Conservation (phyloP, 2,888 invertebrate species). For the Rotaria sp. region DNA sequence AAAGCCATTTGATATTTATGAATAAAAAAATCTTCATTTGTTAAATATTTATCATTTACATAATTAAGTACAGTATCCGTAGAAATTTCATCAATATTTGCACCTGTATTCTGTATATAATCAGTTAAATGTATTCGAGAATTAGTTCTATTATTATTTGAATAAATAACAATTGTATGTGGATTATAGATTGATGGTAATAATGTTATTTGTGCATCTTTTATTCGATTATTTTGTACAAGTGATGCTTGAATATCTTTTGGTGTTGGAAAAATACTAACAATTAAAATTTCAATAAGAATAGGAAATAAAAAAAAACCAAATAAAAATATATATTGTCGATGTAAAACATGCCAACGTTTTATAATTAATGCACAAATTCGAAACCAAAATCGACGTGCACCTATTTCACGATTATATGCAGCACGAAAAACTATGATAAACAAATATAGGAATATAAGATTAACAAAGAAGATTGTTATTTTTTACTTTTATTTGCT, state of each 20-base stretch:
- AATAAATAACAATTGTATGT: background rate
- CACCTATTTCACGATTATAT: background rate
- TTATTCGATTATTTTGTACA: background rate
- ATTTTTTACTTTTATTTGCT: background rate
- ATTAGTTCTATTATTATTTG: background rate
- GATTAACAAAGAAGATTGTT: no score
- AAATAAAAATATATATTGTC: background rate
- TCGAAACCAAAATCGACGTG: background rate
- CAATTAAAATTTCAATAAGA: background rate
- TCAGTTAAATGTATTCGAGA: background rate
- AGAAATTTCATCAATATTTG: background rate
- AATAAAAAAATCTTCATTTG: background rate
- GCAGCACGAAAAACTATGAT: background rate
- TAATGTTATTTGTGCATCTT: background rate
- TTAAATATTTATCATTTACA: background rate
- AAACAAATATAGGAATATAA: no score
- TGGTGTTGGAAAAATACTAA: background rate
- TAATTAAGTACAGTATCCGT: background rate
- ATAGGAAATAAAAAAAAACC: background rate
- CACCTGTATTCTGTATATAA: background rate
- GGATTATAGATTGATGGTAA: slow-evolving; percentile 16
- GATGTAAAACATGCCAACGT: background rate
- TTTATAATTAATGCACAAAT: background rate
- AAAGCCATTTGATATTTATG: background rate
- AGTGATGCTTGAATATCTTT: background rate